Evolutionary conservation across 2,797 vertebrate species (phyloP).

Genomic region (Rhinatrema bivittatum): DNA sequence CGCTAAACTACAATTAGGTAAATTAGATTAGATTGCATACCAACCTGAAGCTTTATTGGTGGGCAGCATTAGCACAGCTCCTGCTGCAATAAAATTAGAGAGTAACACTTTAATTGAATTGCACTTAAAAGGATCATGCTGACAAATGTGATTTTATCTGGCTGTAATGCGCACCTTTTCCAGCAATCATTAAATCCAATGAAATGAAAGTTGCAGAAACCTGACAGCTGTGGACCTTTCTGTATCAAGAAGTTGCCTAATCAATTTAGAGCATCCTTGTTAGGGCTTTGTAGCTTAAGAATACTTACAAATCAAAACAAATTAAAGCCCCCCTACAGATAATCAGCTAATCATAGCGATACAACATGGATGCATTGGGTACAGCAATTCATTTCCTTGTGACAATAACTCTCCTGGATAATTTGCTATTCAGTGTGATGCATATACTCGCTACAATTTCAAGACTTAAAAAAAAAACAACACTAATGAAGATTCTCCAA

Average conservation of each 20-base stretch:
- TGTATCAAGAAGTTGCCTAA: constrained; percentile 67
- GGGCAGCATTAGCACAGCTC: constrained; percentile 70
- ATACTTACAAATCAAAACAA: constrained; percentile 73
- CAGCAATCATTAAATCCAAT: constrained; percentile 85
- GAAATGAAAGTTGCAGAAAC: constrained; percentile 76
- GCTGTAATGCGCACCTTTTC: constrained; percentile 77
- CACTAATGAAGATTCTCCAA: too few relatives aligned
- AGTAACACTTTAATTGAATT: constrained; percentile 96
- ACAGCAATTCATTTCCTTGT: constrained; percentile 52
- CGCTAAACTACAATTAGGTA: constrained; percentile 90
- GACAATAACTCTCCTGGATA: constrained; percentile 45
- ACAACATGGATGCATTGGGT: constrained; percentile 51
- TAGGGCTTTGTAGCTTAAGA: constrained; percentile 56
- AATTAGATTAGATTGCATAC: constrained; percentile 94
- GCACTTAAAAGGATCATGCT: constrained; percentile 95
- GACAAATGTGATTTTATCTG: constrained; percentile 93
- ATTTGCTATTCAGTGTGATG: constrained; percentile 49
- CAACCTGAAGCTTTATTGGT: constrained; percentile 71
- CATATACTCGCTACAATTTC: constrained; percentile 23
- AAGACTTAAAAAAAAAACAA: too few relatives aligned
- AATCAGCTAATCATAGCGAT: constrained; percentile 64
- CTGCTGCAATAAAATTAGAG: constrained; percentile 90
- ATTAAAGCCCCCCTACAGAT: constrained; percentile 64
- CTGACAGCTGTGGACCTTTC: constrained; percentile 72
- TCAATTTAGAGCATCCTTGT: constrained; percentile 79